These are phyloP conservation scores for Entelurus aequoreus DNA, from an alignment of 2,113 vertebrate genomes.

Conservation along the genomic window DNA sequence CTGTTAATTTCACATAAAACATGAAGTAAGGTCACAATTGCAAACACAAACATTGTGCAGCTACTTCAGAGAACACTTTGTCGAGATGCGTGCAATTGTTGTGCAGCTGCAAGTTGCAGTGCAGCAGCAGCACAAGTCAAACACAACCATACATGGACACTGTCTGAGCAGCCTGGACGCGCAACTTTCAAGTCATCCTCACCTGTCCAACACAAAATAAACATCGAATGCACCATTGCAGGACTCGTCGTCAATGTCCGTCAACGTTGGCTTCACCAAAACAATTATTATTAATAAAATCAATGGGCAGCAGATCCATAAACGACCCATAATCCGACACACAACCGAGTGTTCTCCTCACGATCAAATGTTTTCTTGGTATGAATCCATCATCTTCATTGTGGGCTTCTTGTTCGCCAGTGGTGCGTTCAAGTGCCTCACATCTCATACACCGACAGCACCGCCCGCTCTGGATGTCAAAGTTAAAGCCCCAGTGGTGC, in stretches of 20 bases:
- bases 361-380: neutral
- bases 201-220: slow-evolving; percentile 80
- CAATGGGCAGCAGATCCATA: slow-evolving; percentile 26
- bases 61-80: too few species aligned
- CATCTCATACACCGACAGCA: neutral
- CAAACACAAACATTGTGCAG: too few species aligned
- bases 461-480: neutral
- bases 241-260: slow-evolving; percentile 68
- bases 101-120: slow-evolving; percentile 3
- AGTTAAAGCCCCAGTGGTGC: neutral
- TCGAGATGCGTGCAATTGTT: too few species aligned
- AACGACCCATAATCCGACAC: slow-evolving; percentile 50
- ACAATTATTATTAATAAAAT: slow-evolving; percentile 32
- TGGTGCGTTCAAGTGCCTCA: neutral
- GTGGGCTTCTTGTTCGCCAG: neutral
- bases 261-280: slow-evolving; percentile 15
- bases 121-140: slow-evolving; percentile 22
- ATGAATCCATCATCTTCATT: neutral
- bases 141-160: slow-evolving; percentile 66
- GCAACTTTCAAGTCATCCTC: slow-evolving; percentile 23
- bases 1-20: too few species aligned
- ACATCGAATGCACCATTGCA: slow-evolving; percentile 87
- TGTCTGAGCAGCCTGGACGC: neutral
- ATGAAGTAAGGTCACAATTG: too few species aligned
- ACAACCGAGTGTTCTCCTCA: slow-evolving; percentile 12